These are phyloP conservation scores for Origma solitaria DNA, from an alignment of 2,113 vertebrate species.

Conservation along the genomic window DNA sequence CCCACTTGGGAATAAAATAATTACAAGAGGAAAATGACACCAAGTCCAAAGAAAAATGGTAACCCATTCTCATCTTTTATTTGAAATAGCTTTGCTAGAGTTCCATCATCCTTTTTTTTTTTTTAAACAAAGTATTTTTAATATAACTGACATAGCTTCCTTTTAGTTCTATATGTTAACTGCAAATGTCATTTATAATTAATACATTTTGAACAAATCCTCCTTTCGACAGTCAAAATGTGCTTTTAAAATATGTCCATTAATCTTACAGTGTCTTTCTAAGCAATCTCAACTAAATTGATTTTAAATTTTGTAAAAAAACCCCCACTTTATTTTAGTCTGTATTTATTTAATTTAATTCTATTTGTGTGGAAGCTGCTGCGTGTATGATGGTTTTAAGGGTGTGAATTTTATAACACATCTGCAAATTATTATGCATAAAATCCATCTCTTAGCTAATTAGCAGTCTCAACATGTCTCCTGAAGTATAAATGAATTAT, in stretches of 20 bases:
- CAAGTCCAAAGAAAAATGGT: not conserved
- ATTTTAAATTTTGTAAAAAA: not conserved
- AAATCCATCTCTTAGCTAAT: not conserved
- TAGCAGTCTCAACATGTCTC: slow-evolving; percentile 11
- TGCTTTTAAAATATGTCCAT: not conserved
- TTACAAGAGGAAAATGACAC: not conserved
- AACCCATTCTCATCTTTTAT: not conserved
- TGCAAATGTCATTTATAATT: not conserved
- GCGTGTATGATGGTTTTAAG: not conserved
- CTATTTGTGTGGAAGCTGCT: not conserved
- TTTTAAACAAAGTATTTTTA: not conserved
- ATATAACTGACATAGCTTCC: not conserved
- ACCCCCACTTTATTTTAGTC: not conserved
- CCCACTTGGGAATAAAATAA: not conserved
- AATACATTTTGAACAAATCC: not conserved
- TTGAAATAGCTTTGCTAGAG: not conserved
- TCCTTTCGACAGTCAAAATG: not conserved
- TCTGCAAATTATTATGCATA: not conserved
- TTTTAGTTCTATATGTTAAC: not conserved
- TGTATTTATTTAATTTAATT: not conserved
- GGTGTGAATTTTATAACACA: not conserved
- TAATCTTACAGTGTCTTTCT: not conserved
- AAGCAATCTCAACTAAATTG: not conserved
- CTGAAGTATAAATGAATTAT: slow-evolving; percentile 35
- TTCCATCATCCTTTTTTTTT: not conserved